These are phyloP conservation scores for Tenthredo amoena DNA, from an alignment of 2,888 invertebrate species.

Conservation along the genomic window DNA sequence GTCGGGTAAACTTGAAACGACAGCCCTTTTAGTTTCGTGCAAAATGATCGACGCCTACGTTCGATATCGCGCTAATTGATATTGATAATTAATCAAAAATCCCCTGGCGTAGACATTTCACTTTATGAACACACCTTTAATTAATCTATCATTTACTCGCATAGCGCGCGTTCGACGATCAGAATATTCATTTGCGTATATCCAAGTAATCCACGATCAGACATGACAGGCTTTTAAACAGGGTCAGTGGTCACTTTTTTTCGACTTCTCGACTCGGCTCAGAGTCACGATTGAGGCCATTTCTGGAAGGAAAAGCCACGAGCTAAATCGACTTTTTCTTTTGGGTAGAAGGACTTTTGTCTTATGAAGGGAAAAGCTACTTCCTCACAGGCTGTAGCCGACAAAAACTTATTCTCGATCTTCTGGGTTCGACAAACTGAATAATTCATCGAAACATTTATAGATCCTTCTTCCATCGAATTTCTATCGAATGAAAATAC, in stretches of 20 bases:
- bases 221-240: neutral
- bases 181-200: neutral
- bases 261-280: too few relatives aligned
- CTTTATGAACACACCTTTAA: neutral
- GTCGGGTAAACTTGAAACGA: conserved; percentile 54
- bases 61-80: neutral
- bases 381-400: too few relatives aligned
- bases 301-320: too few relatives aligned
- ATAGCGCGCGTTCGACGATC: neutral
- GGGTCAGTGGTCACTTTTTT: neutral
- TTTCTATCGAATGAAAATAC: too few relatives aligned
- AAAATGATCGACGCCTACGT: neutral
- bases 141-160: neutral
- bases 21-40: conserved; percentile 27
- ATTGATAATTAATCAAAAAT: conserved; percentile 13
- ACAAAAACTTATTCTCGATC: too few relatives aligned
- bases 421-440: too few relatives aligned
- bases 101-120: neutral
- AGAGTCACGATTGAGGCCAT: too few relatives aligned
- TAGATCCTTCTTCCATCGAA: too few relatives aligned
- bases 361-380: too few relatives aligned
- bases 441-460: too few relatives aligned
- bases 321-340: too few relatives aligned
- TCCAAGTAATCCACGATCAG: neutral
- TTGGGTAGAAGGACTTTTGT: too few relatives aligned